Conservation (phyloP, 1,140 invertebrate genomes). For the Calliopsis andreniformis region DNA sequence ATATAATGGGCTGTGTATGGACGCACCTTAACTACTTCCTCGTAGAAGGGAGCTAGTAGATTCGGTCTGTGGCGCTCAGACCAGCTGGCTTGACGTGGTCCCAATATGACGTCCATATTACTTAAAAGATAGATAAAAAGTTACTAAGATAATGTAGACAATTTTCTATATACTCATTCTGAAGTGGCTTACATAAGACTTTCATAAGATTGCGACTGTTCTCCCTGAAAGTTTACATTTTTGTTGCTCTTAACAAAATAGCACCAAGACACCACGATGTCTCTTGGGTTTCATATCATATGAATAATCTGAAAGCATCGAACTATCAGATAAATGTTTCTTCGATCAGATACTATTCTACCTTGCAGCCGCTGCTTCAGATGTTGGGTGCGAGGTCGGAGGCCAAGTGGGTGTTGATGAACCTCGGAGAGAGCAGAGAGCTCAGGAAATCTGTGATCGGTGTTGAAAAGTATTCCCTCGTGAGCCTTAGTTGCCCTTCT, state of each 20-base stretch:
- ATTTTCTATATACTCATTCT: too few species aligned
- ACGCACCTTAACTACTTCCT: conserved; percentile 24
- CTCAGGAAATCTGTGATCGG: too few species aligned
- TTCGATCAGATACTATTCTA: too few species aligned
- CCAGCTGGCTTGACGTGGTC: not conserved
- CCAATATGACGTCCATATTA: not conserved
- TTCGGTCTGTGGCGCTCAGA: not conserved
- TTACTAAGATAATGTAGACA: too few species aligned
- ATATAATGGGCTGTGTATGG: not conserved
- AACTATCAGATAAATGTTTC: too few species aligned
- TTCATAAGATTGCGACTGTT: not conserved
- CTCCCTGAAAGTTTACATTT: not conserved
- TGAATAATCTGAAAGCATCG: too few species aligned
- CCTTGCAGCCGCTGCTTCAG: too few species aligned
- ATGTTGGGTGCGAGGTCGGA: too few species aligned
- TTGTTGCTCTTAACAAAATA: not conserved
- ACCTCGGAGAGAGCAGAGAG: too few species aligned
- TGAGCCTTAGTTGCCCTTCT: too few species aligned
- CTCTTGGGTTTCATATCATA: not conserved
- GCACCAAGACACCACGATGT: not conserved
- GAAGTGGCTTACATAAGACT: not conserved
- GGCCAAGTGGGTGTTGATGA: too few species aligned
- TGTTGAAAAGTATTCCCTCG: too few species aligned
- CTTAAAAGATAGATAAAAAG: not conserved
- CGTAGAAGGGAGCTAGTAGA: not conserved